Base-by-base conservation (phyloP, 2,113 vertebrate species). In the Bombycilla garrulus region DNA sequence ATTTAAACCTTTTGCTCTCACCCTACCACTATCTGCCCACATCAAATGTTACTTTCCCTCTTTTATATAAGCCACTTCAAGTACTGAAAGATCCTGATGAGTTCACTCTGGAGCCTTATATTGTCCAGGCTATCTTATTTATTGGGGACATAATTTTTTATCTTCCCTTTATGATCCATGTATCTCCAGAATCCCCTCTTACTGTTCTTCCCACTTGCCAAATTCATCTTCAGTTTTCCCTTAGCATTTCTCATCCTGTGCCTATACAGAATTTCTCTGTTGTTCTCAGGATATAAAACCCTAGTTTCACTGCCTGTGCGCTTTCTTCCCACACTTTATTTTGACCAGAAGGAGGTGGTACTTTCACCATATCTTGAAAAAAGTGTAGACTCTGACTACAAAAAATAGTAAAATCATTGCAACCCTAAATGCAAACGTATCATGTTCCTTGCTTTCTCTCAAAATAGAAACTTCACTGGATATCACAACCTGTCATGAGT, bases 81-180 rank as follows among this genome's bases (percentile, higher is more conserved):
- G 25, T 50, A 50, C 31, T 42, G 13, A 57, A 50, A 58, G 61
- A 4, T 7, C 9, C 10, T 0, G 1, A 12, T 42, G 44, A 50
- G 17, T 44, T 76, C 9, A 36, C 7, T 51, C 36, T 58, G 29
- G 22, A 58, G 3, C 6, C 14, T 51, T 58, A 18, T 26, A 16
- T 50, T 50, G 16, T 67, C 17, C 22, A 58, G 36, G 7, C 3
- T 35, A 25, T 42, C 23, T 51, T 66, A 38, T 66, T 58, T 74
- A 58, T 81, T 0, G 0, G 4, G 4, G 15, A 1, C 4, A 50
- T 33, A 22, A 8, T 40, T 35, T 36, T 40, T 70, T 15, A 11
- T 33, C 15, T 74, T 81, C 9, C 33, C 10, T 60, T 74, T 53
- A 36, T 51, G 15, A 66, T 22, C 11, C 21, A 16, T 38, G 4